Base-by-base conservation (phyloP, 2,797 vertebrate genomes). In the Malurus splendens region DNA sequence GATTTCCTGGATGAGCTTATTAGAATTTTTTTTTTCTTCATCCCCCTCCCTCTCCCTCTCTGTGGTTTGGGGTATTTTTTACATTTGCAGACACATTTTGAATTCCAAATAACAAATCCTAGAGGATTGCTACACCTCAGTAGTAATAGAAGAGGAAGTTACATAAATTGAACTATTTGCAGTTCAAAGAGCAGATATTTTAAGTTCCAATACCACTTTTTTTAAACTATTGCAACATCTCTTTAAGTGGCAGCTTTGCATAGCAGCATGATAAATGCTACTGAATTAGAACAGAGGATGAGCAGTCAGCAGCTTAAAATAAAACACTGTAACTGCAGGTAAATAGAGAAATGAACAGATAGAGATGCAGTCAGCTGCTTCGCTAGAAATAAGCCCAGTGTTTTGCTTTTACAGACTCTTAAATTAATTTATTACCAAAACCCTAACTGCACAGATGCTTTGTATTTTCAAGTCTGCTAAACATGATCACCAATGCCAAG, bases 91-190 rank as follows among this genome's bases (percentile, higher is more conserved):
- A 59, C 56, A 44, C 9, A 66, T 84, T 93, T 86, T 95, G 50
- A 73, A 93, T 95, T 92, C 78, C 62, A 95, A 79, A 87, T 66
- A 85, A 64, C 65, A 95, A 93, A 83, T 94, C 66, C 55, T 81
- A 44, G 39, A 71, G 84, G 74, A 78, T 86, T 89, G 84, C 68
- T 80, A 36, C n/a, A 90, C 61, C 50, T 82, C 48, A 32, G 23
- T 68, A 87, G 80, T 85, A 96, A 88, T 86, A 73, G 87, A 91
- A 93, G 42, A 84, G 55, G 51, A 88, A 90, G 56, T 96, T 93
- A 67, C 22, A 45, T 82, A 94, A 96, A 90, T 87, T 45, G 5
- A 91, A 81, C 33, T 66, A 60, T 92, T 64, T 92, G 79, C 71
- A 90, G n/a, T 44, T 93, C 48, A 52, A 95, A 93, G 82, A 81